Percentiles rank a stretch among this genome's conserved stretches.
Conservation (phyloP, 2,888 invertebrate genomes). For the Dynastes grantii region DNA sequence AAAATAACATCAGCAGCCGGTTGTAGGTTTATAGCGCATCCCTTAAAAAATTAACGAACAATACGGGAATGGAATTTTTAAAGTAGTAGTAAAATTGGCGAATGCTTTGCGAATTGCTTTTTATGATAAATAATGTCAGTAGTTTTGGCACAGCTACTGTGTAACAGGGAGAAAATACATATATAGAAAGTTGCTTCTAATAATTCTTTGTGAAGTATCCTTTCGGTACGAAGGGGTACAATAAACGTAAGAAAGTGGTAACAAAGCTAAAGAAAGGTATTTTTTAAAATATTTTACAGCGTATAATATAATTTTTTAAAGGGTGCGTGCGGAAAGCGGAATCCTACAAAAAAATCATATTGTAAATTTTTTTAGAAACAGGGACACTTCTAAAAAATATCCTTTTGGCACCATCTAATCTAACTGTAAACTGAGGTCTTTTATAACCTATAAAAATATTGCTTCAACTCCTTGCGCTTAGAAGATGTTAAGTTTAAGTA, state of each 20-base stretch:
- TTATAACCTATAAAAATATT: neutral
- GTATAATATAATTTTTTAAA: slow-evolving; percentile 36
- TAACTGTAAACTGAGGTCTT: slow-evolving; percentile 9
- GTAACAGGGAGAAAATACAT: neutral
- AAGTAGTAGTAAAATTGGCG: slow-evolving; percentile 5
- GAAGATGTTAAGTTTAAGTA: neutral
- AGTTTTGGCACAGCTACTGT: slow-evolving; percentile 9
- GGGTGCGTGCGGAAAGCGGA: slow-evolving; percentile 19
- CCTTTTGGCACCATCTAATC: neutral
- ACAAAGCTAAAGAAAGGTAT: neutral
- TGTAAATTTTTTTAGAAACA: slow-evolving; percentile 15
- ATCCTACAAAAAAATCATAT: slow-evolving; percentile 17
- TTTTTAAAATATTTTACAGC: slow-evolving; percentile 28
- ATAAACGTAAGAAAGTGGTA: slow-evolving; percentile 33
- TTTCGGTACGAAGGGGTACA: slow-evolving; percentile 9
- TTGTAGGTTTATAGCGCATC: no score
- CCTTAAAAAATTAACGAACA: no score
- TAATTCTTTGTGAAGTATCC: slow-evolving; percentile 6
- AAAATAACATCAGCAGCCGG: no score
- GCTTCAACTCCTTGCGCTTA: neutral
- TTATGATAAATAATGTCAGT: neutral
- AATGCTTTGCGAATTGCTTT: slow-evolving; percentile 11
- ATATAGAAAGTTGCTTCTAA: neutral
- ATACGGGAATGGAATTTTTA: neutral
- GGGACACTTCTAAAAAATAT: no score